Evolutionary conservation across 2,888 invertebrate species (phyloP).

Genomic region (Drosophila borborema): DNA sequence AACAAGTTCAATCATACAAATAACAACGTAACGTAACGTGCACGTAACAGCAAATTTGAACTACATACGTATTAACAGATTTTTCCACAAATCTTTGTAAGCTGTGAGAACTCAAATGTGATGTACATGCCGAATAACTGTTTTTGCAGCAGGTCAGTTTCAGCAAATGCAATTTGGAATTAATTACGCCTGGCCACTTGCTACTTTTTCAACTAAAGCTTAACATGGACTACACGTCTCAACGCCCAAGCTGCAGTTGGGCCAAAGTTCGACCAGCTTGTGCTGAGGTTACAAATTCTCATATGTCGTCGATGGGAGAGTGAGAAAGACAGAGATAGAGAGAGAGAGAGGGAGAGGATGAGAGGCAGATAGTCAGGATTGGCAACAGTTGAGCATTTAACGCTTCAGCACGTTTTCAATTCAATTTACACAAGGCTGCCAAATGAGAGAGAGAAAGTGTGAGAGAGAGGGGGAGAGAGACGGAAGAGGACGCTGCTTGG

Average conservation of each 20-base stretch:
- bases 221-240: constrained; percentile 12
- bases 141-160: constrained; percentile 42
- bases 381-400: constrained; percentile 85
- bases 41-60: constrained; percentile 18
- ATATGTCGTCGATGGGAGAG: constrained; percentile 73
- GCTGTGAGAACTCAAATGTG: constrained; percentile 37
- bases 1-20: neutral
- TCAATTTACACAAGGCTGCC: constrained; percentile 76
- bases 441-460: constrained; percentile 8
- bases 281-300: constrained; percentile 82
- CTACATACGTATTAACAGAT: constrained; percentile 36
- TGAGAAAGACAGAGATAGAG: constrained; percentile 13
- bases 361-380: constrained; percentile 63
- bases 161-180: constrained; percentile 74
- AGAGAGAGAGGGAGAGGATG: constrained; percentile 8
- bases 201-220: constrained; percentile 39
- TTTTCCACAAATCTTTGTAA: constrained; percentile 27
- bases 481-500: constrained; percentile 17
- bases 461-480: neutral
- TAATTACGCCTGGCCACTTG: constrained; percentile 66
- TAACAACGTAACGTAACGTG: neutral
- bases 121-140: constrained; percentile 21
- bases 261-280: constrained; percentile 76
- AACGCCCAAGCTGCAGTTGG: constrained; percentile 28
- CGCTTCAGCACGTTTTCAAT: constrained; percentile 85